phyloP scores from a whole-genome alignment of 2,888 invertebrate genomes.

The Sympetrum striolatum region DNA sequence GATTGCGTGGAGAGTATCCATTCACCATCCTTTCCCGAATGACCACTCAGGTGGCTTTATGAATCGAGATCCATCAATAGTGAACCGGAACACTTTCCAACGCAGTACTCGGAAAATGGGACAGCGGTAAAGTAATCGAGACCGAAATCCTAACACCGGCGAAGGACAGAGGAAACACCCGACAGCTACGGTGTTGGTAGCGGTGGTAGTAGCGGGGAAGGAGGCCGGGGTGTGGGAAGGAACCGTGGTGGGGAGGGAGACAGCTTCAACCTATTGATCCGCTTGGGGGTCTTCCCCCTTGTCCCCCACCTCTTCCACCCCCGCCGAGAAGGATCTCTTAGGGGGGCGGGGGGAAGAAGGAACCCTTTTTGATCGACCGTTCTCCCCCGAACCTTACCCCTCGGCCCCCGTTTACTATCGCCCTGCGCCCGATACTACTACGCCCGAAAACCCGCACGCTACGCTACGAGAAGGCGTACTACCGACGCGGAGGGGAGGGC shows the following conservation, averaged over 20 bases:
- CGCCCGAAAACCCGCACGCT: constrained; percentile 11
- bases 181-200: neutral
- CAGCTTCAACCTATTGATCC: constrained; percentile 36
- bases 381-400: neutral
- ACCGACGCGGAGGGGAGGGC: neutral
- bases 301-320: neutral
- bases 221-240: neutral
- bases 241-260: neutral
- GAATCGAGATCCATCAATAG: too few species aligned
- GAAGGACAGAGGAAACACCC: too few species aligned
- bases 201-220: neutral
- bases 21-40: too few species aligned
- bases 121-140: too few species aligned
- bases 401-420: neutral
- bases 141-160: too few species aligned
- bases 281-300: neutral
- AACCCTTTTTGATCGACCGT: constrained; percentile 26
- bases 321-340: neutral
- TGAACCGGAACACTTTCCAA: too few species aligned
- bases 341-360: neutral
- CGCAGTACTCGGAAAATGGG: too few species aligned
- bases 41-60: too few species aligned
- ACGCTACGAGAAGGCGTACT: constrained; percentile 40
- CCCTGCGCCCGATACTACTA: constrained; percentile 18
- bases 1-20: too few species aligned